Evolutionary conservation across 2,888 invertebrate species (phyloP), one percentile per base, ranked within the genome.

Genomic region (Chrysodeixis includens): DNA sequence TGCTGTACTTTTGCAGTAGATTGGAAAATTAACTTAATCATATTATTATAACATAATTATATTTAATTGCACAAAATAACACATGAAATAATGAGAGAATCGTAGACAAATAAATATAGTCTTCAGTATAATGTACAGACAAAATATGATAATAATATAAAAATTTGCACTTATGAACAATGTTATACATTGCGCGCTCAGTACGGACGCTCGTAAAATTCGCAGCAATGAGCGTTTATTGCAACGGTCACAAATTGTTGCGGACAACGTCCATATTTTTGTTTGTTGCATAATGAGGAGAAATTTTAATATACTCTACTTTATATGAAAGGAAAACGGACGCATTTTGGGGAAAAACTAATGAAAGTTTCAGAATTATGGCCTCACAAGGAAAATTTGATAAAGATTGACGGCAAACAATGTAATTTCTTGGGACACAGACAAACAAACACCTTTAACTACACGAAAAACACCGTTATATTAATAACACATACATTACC

Each of bases 211-310:
- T 75, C 75, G 53, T 68, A 68, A 67, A 67, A 74, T 62, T 54
- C 22, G 59, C 49, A 30, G 57, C 58, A 61, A 46, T 52, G 71
- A 75, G 63, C 61, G 44, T 75, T 60, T 74, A 73, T 57, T 66
- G 56, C 51, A 40, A 32, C 12, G 49, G 49, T 46, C 49, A 56
- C 71, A 71, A 71, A 65, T 65, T 70, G 30, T 60, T 26, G 49
- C 12, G 56, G 30, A 26, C 16, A 53, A 44, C 56, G 44, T 18
- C 49, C 12, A 59, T 74, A 73, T 65, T 62, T 5, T 52, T 58
- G 22, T 32, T 32, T 58, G 69, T 51, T 44, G 18, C 22, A 14
- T 0, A 30, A 56, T 56, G 22, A 52, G 57, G 44, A 44, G 30
- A 22, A 46, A 20, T 22, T 58, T n/a, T 5, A 7, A 60, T 40